A percentile compares a stretch with the other conserved stretches of the same genome.
Conservation (phyloP, 1,140 invertebrate species). For the Delia radicum region DNA sequence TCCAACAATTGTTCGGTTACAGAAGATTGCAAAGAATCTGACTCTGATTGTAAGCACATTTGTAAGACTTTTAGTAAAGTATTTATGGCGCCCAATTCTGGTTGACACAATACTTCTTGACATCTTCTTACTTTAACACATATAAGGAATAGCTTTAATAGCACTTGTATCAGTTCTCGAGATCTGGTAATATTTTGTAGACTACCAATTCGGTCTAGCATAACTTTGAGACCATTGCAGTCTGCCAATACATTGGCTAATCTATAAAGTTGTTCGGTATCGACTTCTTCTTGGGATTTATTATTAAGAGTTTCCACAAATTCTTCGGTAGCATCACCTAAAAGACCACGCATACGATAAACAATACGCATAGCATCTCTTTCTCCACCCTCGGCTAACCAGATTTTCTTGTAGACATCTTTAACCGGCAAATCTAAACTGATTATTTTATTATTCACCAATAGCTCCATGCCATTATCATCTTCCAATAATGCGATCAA, state of each 20-base stretch:
- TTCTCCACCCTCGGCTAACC: slow-evolving; percentile 83
- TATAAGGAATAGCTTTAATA: slow-evolving; percentile 81
- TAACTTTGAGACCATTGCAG: slow-evolving; percentile 83
- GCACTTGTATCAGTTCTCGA: slow-evolving; percentile 77
- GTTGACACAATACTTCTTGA: slow-evolving; percentile 68
- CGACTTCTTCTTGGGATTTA: slow-evolving; percentile 84
- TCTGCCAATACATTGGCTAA: slow-evolving; percentile 73
- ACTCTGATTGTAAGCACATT: slow-evolving; percentile 63
- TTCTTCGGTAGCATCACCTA: slow-evolving; percentile 97
- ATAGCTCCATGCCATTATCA: slow-evolving; percentile 97
- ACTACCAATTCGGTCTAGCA: slow-evolving; percentile 68
- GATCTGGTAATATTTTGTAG: slow-evolving; percentile 70
- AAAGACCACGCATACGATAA: slow-evolving; percentile 95
- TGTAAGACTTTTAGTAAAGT: slow-evolving; percentile 70
- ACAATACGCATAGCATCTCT: slow-evolving; percentile 96
- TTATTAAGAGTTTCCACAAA: slow-evolving; percentile 92
- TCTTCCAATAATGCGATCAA: slow-evolving; percentile 93
- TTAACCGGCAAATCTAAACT: slow-evolving; percentile 93
- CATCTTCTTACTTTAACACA: slow-evolving; percentile 78
- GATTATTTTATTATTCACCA: slow-evolving; percentile 99
- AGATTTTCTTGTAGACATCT: slow-evolving; percentile 86
- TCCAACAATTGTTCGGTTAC: slow-evolving; percentile 83
- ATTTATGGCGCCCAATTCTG: slow-evolving; percentile 69
- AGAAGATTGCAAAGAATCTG: slow-evolving; percentile 67
- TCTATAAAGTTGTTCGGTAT: slow-evolving; percentile 89